A percentile compares a stretch with the other conserved stretches of the same genome.
These are phyloP conservation scores for Falco punctatus DNA, from an alignment of 2,113 vertebrate genomes.

Conservation along the genomic window DNA sequence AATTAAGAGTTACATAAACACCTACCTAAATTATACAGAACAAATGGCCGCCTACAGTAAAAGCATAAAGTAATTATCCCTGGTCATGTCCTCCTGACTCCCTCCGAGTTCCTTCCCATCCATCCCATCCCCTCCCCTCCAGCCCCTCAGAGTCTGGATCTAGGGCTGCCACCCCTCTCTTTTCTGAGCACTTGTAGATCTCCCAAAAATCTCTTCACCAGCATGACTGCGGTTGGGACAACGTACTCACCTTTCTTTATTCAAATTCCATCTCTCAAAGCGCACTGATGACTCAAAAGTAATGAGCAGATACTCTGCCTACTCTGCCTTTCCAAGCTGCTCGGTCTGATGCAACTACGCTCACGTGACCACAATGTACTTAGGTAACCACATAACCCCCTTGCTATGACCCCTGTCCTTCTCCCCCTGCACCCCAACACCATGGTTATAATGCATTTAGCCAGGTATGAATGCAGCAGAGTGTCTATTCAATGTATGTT, in stretches of 20 bases:
- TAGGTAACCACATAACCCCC: fast-evolving
- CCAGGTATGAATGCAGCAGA: background rate
- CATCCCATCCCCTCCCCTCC: background rate
- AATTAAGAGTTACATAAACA: constrained; percentile 54
- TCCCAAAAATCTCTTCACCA: background rate
- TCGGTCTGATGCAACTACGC: background rate
- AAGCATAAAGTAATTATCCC: background rate
- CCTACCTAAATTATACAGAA: constrained; percentile 14
- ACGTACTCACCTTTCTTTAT: background rate
- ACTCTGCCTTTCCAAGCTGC: background rate
- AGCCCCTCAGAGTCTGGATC: background rate
- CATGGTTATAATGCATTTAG: fast-evolving
- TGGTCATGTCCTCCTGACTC: background rate
- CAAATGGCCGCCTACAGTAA: background rate
- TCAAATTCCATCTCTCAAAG: background rate
- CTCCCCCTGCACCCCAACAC: background rate
- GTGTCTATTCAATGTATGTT: fast-evolving
- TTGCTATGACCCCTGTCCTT: background rate
- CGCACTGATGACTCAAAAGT: background rate
- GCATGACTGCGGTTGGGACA: background rate
- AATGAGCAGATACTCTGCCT: background rate
- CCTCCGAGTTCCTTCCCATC: background rate
- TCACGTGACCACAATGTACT: fast-evolving
- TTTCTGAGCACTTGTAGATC: background rate
- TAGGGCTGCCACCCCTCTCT: background rate